Base-by-base conservation (phyloP, 1,140 invertebrate species). In the Zophobas morio region DNA sequence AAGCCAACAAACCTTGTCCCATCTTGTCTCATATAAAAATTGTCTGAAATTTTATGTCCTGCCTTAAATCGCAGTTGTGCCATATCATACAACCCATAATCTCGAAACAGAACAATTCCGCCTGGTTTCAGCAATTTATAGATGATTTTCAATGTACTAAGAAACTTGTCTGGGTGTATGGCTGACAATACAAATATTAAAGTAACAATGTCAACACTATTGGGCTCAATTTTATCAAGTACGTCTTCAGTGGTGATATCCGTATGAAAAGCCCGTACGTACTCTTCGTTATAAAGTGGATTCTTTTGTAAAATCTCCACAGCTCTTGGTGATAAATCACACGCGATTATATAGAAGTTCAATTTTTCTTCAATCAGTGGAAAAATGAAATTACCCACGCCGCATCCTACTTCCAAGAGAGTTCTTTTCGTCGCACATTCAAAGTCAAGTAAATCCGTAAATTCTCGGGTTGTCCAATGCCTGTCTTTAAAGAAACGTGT, bases 81-180 rank as follows among this genome's bases (percentile, higher is more conserved):
- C 93, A 99, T 96, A 87, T 99, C 99, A 85, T 98, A 97, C n/a
- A 97, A 86, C 0, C 97, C 98, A 87, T 99, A 99, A 88, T 99
- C 99, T 81, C 99, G 88, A 82, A 99, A 96, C 1, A 99, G 86
- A 1, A 99, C 84, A 42, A 95, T 84, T 8, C 97, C 98, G 32
- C 94, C 96, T 0, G 93, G 94, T 78, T 92, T 92, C 0, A 99
- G 86, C 3, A 94, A 86, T 76, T 89, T 85, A 80, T 87, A 91
- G 1, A 97, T 85, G 87, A 95, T 96, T 56, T 86, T 82, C 0
- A 96, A 85, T 5, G 93, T 94, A 46, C 85, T 86, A 8, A 78
- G 37, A 89, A 97, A 97, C 86, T 97, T 96, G 1, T 89, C 85
- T 0, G 98, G 98, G 85, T 94, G 89, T 74, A 99, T 94, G 0